Conservation (phyloP, 1,140 invertebrate genomes). For the Aradophagus sp. region DNA sequence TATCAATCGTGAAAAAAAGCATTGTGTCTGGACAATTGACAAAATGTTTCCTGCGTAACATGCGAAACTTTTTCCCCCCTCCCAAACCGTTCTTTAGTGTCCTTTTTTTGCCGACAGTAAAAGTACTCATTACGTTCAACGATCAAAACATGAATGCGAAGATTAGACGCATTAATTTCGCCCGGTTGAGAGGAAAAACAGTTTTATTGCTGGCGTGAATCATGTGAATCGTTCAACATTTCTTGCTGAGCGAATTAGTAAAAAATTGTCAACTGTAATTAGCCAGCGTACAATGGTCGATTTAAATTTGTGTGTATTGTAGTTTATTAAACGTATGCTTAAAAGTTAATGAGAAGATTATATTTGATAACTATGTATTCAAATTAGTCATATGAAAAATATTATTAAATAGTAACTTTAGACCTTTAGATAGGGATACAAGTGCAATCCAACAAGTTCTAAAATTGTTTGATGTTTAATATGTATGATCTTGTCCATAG, state of each 20-base stretch:
- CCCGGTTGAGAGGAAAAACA: neutral
- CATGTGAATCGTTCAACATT: no score
- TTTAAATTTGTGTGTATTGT: no score
- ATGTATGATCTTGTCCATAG: no score
- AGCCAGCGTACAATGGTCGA: neutral
- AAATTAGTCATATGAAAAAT: no score
- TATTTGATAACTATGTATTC: no score
- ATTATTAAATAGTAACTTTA: no score
- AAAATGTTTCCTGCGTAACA: slow-evolving; percentile 25
- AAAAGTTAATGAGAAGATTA: no score
- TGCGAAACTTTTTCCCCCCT: slow-evolving; percentile 2
- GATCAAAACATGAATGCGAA: slow-evolving; percentile 35
- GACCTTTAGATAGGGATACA: no score
- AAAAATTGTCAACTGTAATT: neutral
- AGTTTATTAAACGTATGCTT: no score
- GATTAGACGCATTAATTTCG: slow-evolving; percentile 28
- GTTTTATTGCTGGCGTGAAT: slow-evolving; percentile 9
- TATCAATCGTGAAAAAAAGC: slow-evolving; percentile 40
- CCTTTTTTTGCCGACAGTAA: slow-evolving; percentile 9
- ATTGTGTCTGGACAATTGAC: slow-evolving; percentile 41
- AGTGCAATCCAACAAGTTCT: no score
- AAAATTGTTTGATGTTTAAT: no score
- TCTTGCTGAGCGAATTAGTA: neutral
- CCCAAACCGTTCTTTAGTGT: neutral
- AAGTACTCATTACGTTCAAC: slow-evolving; percentile 27